These are phyloP conservation scores for Syndactyla subalaris DNA, from an alignment of 2,797 vertebrate species.

Conservation along the genomic window DNA sequence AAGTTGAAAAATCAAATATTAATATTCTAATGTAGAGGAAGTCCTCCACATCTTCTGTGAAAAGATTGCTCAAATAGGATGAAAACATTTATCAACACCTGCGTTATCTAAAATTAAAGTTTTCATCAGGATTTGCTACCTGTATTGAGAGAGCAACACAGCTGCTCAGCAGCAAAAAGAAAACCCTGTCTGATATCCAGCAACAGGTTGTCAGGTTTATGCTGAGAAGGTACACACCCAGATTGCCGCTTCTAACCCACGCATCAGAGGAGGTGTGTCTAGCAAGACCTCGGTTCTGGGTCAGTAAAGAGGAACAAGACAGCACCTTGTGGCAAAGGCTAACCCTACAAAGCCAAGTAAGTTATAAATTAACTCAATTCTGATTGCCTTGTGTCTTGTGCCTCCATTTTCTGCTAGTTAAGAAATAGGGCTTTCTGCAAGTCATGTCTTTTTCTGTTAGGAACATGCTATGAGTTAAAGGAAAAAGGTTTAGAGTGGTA, in stretches of 20 bases:
- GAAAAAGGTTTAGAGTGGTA: background rate
- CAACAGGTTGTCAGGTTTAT: background rate
- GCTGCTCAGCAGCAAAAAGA: accelerated
- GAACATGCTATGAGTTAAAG: background rate
- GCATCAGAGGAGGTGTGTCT: background rate
- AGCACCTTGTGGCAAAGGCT: background rate
- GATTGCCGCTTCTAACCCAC: background rate
- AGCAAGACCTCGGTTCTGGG: background rate
- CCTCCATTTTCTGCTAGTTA: accelerated
- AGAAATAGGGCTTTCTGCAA: background rate
- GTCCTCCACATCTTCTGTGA: background rate
- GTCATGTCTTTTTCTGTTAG: background rate
- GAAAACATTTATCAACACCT: background rate
- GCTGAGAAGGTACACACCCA: background rate
- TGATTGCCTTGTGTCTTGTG: background rate
- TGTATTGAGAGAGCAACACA: background rate
- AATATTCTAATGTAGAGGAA: background rate
- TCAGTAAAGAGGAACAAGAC: background rate
- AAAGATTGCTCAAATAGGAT: background rate
- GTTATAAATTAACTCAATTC: background rate
- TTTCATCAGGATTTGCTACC: background rate
- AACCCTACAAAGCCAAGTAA: background rate
- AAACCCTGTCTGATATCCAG: background rate
- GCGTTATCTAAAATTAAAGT: background rate
- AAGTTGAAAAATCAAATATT: background rate